Conservation (phyloP, 2,797 vertebrate genomes). For the Liasis olivaceus region DNA sequence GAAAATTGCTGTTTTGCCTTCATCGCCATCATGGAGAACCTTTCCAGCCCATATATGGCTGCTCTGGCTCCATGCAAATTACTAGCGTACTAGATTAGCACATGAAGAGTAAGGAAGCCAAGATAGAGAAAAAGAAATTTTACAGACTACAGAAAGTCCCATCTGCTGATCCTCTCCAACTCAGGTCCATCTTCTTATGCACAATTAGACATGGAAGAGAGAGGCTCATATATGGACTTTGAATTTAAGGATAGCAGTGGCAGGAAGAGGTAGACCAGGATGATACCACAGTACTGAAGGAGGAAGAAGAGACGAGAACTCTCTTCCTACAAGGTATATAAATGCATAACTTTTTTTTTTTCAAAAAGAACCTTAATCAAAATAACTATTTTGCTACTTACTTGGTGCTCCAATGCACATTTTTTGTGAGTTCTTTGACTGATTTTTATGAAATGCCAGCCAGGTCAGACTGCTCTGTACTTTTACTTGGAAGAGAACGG, state of each 20-base stretch:
- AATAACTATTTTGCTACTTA: neutral
- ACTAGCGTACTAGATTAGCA: too few relatives aligned
- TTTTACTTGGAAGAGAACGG: neutral
- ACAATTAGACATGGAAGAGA: neutral
- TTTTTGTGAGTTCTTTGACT: neutral
- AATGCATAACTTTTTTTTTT: neutral
- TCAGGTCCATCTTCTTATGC: too few relatives aligned
- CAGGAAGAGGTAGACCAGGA: neutral
- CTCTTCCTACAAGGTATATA: neutral
- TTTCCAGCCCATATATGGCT: too few relatives aligned
- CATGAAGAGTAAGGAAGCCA: too few relatives aligned
- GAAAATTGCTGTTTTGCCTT: too few relatives aligned
- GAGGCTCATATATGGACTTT: neutral
- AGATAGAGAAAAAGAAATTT: too few relatives aligned
- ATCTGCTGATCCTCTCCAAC: too few relatives aligned
- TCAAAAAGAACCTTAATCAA: neutral
- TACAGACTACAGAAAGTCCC: too few relatives aligned
- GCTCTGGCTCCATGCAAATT: too few relatives aligned
- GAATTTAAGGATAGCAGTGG: neutral
- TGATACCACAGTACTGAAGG: neutral
- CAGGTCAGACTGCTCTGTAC: neutral
- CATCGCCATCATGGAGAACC: too few relatives aligned
- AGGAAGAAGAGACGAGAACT: neutral
- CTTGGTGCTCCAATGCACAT: neutral
- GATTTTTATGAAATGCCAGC: neutral